Conservation (phyloP, 1,140 invertebrate species). For the Dendroctonus valens region DNA sequence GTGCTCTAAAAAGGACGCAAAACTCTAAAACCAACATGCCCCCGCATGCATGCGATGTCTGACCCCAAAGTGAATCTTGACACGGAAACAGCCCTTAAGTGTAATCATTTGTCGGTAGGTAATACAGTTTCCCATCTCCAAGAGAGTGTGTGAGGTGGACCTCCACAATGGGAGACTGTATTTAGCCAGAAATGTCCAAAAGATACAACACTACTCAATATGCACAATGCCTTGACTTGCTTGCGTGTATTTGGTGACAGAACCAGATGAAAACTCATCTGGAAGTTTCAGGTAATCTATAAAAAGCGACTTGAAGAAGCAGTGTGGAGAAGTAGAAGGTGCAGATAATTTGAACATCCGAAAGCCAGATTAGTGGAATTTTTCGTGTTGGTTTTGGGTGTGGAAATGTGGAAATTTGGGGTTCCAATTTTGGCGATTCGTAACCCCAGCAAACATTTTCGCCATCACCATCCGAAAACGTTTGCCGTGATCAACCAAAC, state of each 20-base stretch:
- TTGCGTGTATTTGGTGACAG: not conserved
- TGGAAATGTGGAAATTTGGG: too few relatives aligned
- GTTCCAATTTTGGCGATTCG: too few relatives aligned
- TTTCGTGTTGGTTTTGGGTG: too few relatives aligned
- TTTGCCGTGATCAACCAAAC: too few relatives aligned
- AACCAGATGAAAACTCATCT: too few relatives aligned
- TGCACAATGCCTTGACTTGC: constrained; percentile 28
- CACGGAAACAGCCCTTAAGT: constrained; percentile 43
- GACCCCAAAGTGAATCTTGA: not conserved
- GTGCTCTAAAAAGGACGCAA: constrained; percentile 17
- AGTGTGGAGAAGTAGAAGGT: not conserved
- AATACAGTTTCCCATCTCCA: too few relatives aligned
- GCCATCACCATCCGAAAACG: too few relatives aligned
- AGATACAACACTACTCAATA: constrained; percentile 32
- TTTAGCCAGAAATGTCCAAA: not conserved
- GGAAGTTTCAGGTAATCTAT: too few relatives aligned
- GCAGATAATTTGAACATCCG: too few relatives aligned
- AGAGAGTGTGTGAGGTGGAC: not conserved
- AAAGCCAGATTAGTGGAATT: too few relatives aligned
- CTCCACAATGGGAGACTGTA: not conserved
- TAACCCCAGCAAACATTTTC: too few relatives aligned
- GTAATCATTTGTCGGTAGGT: constrained; percentile 19
- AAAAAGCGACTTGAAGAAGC: not conserved
- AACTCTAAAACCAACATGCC: constrained; percentile 43
- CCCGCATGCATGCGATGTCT: constrained; percentile 44